Evolutionary conservation across 2,797 vertebrate species (phyloP).

Genomic region (Hephaestus fuliginosus): DNA sequence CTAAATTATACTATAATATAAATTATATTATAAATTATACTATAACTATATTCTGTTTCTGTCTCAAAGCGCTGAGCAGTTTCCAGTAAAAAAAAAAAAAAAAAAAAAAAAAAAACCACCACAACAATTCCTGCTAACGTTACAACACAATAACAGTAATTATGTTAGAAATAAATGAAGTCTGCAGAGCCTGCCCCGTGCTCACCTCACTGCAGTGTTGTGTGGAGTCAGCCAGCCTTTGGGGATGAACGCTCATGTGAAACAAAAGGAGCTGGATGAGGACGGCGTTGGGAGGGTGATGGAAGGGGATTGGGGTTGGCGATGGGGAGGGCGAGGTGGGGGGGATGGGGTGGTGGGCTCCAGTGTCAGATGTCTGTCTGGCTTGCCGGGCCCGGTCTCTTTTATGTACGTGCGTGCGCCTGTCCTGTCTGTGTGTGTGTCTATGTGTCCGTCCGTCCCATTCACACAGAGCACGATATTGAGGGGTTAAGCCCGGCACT

Average conservation of each 20-base stretch:
- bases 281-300: slow-evolving; percentile 21
- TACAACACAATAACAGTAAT: background rate
- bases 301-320: slow-evolving; percentile 43
- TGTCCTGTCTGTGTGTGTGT: slow-evolving; percentile 27
- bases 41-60: background rate
- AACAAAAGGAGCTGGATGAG: slow-evolving; percentile 64
- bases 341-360: slow-evolving; percentile 7
- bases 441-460: slow-evolving; percentile 37
- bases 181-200: slow-evolving; percentile 10
- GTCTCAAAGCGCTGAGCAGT: background rate
- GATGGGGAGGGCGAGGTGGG: slow-evolving; percentile 1
- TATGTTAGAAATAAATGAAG: background rate
- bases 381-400: slow-evolving; percentile 46
- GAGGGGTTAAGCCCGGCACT: slow-evolving; percentile 58
- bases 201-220: slow-evolving; percentile 66
- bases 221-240: slow-evolving; percentile 61
- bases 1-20: no score
- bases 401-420: slow-evolving; percentile 40
- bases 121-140: background rate
- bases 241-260: slow-evolving; percentile 61
- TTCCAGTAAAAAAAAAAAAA: background rate
- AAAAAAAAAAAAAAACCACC: background rate
- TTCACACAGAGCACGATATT: slow-evolving; percentile 47
- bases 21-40: no score
- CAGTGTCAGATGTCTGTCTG: slow-evolving; percentile 73